phyloP scores from a whole-genome alignment of 2,888 invertebrate species.

The Perizoma affinitatum region DNA sequence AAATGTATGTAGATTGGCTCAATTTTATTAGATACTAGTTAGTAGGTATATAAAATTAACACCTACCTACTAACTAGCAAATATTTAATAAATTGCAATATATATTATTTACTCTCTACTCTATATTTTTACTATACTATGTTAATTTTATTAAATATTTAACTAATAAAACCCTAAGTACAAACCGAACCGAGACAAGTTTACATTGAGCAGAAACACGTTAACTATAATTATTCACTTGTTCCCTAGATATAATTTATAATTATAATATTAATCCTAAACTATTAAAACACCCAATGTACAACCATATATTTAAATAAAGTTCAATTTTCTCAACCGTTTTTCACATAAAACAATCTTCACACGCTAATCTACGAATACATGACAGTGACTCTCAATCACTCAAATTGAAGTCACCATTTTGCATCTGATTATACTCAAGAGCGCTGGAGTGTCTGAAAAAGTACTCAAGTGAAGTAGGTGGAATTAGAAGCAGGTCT shows the following conservation, averaged over 20 bases:
- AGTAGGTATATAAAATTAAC: background rate
- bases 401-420: slow-evolving; percentile 58
- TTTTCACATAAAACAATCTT: slow-evolving; percentile 6
- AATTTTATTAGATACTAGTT: slow-evolving; percentile 21
- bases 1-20: slow-evolving; percentile 28
- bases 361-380: slow-evolving; percentile 20
- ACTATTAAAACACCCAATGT: background rate
- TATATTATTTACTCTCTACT: no score
- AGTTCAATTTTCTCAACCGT: background rate
- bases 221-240: no score
- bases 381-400: slow-evolving; percentile 44
- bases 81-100: no score
- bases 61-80: background rate
- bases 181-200: no score
- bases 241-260: background rate
- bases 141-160: no score
- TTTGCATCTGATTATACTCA: slow-evolving; percentile 67
- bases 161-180: no score
- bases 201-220: no score
- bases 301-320: background rate
- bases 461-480: slow-evolving; percentile 66
- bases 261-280: background rate
- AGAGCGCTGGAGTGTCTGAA: slow-evolving; percentile 69
- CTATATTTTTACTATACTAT: no score
- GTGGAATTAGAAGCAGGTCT: slow-evolving; percentile 67